Percentiles rank a stretch among this genome's conserved stretches.
phyloP scores from a whole-genome alignment of 2,797 vertebrate genomes.

The Melanotaenia parkinsoni region DNA sequence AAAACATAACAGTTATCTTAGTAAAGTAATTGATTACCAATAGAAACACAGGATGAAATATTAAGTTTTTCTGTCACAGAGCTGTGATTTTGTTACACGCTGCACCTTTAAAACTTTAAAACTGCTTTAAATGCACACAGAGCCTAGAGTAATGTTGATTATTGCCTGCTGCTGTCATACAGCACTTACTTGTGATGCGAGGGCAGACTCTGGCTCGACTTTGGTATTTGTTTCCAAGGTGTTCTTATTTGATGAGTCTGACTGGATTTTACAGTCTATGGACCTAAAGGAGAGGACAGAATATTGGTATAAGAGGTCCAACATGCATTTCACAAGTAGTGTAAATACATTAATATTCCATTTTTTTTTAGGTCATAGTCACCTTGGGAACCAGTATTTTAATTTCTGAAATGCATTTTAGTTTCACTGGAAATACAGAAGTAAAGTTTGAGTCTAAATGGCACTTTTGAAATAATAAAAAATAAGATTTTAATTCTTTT shows the following conservation, averaged over 20 bases:
- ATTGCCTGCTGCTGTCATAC: conserved; percentile 18
- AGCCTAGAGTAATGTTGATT: conserved; percentile 40
- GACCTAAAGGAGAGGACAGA: conserved; percentile 82
- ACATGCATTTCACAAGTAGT: not conserved
- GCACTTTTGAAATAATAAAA: not conserved
- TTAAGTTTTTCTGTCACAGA: too few species aligned
- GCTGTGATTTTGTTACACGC: not conserved
- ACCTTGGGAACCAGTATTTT: not conserved
- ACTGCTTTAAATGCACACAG: conserved; percentile 40
- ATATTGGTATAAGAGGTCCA: not conserved
- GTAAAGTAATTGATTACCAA: too few species aligned
- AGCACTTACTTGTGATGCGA: conserved; percentile 89
- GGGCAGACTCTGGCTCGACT: conserved; percentile 87
- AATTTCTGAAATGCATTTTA: not conserved
- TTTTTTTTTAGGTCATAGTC: not conserved
- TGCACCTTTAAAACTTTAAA: conserved; percentile 14
- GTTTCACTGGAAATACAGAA: not conserved
- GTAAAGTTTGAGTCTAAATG: not conserved
- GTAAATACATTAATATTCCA: not conserved
- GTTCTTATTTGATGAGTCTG: conserved; percentile 85
- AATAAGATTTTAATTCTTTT: not conserved
- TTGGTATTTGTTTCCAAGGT: conserved; percentile 86
- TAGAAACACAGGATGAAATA: too few species aligned
- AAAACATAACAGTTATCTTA: too few species aligned
- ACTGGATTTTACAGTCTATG: conserved; percentile 89